These are phyloP conservation scores for Drepanosiphum platanoidis DNA, from an alignment of 2,888 invertebrate species.

Conservation along the genomic window DNA sequence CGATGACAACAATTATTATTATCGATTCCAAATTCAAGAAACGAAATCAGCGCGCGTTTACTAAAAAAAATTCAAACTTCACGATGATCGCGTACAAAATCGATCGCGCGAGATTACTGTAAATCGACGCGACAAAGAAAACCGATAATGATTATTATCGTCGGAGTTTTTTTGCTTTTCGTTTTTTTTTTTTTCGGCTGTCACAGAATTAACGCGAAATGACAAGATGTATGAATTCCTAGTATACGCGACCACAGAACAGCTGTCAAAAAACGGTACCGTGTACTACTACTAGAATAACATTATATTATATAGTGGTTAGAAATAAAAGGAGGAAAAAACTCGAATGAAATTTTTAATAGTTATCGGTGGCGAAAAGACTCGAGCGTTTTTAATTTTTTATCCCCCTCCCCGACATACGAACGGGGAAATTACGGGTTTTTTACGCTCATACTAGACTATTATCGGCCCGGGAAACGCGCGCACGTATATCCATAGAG, in stretches of 20 bases:
- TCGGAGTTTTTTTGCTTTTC: background rate
- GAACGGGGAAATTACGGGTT: conserved; percentile 24
- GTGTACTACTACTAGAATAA: background rate
- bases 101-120: conserved; percentile 26
- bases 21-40: background rate
- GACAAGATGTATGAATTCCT: background rate
- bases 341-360: conserved; percentile 5
- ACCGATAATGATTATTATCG: background rate
- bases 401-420: background rate
- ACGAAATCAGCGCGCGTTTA: background rate
- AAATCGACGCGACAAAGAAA: background rate
- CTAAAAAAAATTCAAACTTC: conserved; percentile 14
- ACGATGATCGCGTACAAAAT: background rate
- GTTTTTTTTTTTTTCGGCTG: background rate
- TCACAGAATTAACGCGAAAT: conserved; percentile 20
- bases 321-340: background rate
- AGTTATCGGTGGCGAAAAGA: conserved; percentile 14
- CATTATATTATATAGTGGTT: background rate
- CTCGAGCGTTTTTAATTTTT: background rate
- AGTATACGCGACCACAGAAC: background rate
- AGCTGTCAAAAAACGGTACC: conserved; percentile 24
- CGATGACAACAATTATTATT: background rate
- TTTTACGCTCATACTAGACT: background rate
- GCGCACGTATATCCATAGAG: background rate
- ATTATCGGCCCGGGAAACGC: background rate